Base-by-base conservation (phyloP, 2,113 vertebrate genomes). In the Spilogale gracilis region DNA sequence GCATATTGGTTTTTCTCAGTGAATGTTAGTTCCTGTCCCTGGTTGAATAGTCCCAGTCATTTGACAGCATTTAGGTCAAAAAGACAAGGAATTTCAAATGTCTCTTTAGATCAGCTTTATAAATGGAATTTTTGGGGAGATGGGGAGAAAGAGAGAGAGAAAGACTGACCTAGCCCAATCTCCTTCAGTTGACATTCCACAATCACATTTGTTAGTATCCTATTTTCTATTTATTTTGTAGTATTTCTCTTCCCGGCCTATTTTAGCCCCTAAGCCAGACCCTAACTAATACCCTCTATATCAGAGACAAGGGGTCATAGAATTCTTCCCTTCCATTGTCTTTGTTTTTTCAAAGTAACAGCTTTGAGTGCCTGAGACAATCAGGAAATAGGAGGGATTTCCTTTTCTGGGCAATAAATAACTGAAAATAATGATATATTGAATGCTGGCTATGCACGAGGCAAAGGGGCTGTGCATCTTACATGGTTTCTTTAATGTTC, bases 381-480 rank as follows among this genome's bases (percentile, higher is more conserved):
- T 95, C 38, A 87, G 92, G 83, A 93, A 96, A 80, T 91, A 25
- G 63, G 86, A 76, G 52, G 54, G 43, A 60, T 91, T 95, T 91
- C 50, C 79, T 96, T 82, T 93, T 93, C 56, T 89, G 73, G 63
- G 61, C 30, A 94, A 58, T 13, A 91, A 71, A 82, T 88, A 92
- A 95, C 95, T 92, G 90, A 96, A 97, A 97, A 91, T 86, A 95
- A 95, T 63, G 73, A 87, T 91, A 16, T 92, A 74, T 50, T 78
- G 43, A 48, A 27, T 76, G 21, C 4, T 84, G 84, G 84, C 80
- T 90, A 14, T 88, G 17, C 5, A 25, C 83, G 80, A 94, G 85
- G 74, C 48, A 83, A 86, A 38, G 27, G 18, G 25, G 56, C 56
- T 94, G 48, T 87, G 50, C 45, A 43, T 58, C 16, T 93, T 88